Evolutionary conservation across 1,140 invertebrate species (phyloP).

Genomic region (Kradibia gibbosae): DNA sequence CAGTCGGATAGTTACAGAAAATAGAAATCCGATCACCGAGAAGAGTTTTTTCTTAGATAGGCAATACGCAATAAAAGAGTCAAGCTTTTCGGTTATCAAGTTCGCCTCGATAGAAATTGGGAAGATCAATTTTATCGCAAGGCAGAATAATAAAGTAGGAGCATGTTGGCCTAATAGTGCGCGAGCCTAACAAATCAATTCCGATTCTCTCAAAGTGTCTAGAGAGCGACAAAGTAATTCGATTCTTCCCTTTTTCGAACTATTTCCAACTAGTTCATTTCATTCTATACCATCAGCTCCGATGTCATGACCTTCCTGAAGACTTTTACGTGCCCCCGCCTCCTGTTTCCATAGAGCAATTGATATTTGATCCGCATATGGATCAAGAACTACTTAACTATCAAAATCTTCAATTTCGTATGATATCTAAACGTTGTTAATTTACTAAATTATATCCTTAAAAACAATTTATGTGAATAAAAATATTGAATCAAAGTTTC

Average conservation of each 20-base stretch:
- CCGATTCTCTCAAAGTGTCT: slow-evolving; percentile 46
- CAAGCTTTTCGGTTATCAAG: slow-evolving; percentile 1
- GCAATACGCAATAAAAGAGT: neutral
- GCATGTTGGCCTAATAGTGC: neutral
- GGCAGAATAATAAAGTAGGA: slow-evolving; percentile 17
- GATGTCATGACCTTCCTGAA: slow-evolving; percentile 57
- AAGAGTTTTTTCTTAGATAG: neutral
- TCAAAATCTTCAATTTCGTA: neutral
- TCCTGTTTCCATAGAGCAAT: slow-evolving; percentile 20
- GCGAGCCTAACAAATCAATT: slow-evolving; percentile 45
- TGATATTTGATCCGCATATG: slow-evolving; percentile 29
- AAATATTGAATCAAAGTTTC: too few relatives aligned
- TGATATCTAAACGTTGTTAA: neutral
- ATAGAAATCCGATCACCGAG: slow-evolving; percentile 11
- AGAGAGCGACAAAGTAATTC: slow-evolving; percentile 50
- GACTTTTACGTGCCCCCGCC: slow-evolving; percentile 51
- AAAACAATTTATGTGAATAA: too few relatives aligned
- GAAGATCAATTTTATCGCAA: neutral
- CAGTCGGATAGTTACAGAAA: neutral
- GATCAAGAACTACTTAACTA: neutral
- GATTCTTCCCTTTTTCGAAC: slow-evolving; percentile 53
- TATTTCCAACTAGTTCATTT: slow-evolving; percentile 60
- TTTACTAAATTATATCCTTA: too few relatives aligned
- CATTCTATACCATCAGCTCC: slow-evolving; percentile 51
- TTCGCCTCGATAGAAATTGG: neutral